Conservation (phyloP, 2,113 vertebrate species). For the Anolis carolinensis region DNA sequence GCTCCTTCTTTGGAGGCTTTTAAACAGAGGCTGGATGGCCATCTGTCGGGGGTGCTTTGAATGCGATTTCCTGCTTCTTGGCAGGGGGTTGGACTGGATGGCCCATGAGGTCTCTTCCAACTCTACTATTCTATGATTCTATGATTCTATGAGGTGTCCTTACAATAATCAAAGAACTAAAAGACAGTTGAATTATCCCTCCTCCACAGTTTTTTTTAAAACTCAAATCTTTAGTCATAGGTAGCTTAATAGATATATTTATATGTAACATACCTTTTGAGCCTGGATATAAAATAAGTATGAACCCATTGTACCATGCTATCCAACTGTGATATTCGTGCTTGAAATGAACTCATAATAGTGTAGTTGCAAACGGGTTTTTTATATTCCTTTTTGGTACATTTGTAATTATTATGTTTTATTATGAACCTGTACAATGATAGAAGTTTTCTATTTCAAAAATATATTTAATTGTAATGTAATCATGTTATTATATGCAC, state of each 20-base stretch:
- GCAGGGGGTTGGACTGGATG: too few species aligned
- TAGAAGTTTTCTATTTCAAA: not conserved
- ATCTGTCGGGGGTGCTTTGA: too few species aligned
- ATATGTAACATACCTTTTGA: conserved; percentile 42
- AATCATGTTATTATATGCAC: not conserved
- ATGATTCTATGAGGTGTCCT: not conserved
- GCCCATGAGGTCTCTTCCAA: too few species aligned
- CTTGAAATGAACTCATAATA: conserved; percentile 10
- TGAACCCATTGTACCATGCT: conserved; percentile 11
- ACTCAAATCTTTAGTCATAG: conserved; percentile 42
- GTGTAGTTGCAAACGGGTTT: conserved; percentile 17
- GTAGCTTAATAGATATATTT: conserved; percentile 45
- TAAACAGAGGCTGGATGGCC: too few species aligned
- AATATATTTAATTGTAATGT: not conserved
- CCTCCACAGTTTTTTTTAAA: conserved; percentile 49
- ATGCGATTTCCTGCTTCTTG: too few species aligned
- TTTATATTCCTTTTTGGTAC: not conserved
- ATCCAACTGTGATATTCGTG: conserved; percentile 5
- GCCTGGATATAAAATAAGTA: conserved; percentile 37
- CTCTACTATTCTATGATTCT: too few species aligned
- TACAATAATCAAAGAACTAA: conserved; percentile 40
- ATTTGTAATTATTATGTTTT: conserved; percentile 1
- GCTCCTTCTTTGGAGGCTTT: too few species aligned
- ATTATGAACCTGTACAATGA: not conserved
- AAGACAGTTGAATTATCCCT: conserved; percentile 37